Percentiles rank a stretch among this genome's conserved stretches.
Conservation (phyloP, 2,888 invertebrate species). For the Dolichomitus sp. region DNA sequence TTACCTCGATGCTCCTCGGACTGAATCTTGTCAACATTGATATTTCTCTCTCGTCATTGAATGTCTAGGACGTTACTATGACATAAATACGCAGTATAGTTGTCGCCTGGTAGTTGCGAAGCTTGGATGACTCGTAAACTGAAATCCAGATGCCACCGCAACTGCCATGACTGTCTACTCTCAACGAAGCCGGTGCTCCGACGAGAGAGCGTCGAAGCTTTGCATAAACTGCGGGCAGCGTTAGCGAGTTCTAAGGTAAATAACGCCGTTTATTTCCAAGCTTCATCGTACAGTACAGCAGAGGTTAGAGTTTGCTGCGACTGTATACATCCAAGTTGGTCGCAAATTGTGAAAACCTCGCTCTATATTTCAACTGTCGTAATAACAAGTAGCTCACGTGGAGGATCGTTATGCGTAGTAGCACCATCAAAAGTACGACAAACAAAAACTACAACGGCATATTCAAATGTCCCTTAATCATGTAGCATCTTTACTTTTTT, state of each 20-base stretch:
- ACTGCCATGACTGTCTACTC: slow-evolving; percentile 45
- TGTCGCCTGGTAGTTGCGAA: slow-evolving; percentile 1
- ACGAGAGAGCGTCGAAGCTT: slow-evolving; percentile 45
- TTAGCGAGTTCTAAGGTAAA: slow-evolving; percentile 57
- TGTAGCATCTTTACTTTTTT: neutral
- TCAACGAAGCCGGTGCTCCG: slow-evolving; percentile 40
- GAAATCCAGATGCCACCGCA: slow-evolving; percentile 67
- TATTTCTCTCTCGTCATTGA: neutral
- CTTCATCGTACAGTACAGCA: neutral
- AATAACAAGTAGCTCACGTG: neutral
- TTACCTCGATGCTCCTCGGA: neutral
- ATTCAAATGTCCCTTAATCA: neutral
- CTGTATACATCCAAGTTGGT: neutral
- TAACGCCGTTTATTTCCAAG: slow-evolving; percentile 59
- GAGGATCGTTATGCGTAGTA: neutral
- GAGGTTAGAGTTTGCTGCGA: neutral
- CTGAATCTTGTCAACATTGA: neutral
- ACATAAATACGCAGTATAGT: neutral
- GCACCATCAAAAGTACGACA: neutral
- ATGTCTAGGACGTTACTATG: neutral
- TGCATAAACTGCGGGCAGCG: slow-evolving; percentile 58
- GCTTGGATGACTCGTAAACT: slow-evolving; percentile 65
- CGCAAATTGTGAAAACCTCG: slow-evolving; percentile 12
- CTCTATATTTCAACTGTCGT: slow-evolving; percentile 7
- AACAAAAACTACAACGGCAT: neutral